Percentiles rank a stretch among this genome's conserved stretches.
These are phyloP conservation scores for Conops quadrifasciatus DNA, from an alignment of 2,888 invertebrate genomes.

Conservation along the genomic window DNA sequence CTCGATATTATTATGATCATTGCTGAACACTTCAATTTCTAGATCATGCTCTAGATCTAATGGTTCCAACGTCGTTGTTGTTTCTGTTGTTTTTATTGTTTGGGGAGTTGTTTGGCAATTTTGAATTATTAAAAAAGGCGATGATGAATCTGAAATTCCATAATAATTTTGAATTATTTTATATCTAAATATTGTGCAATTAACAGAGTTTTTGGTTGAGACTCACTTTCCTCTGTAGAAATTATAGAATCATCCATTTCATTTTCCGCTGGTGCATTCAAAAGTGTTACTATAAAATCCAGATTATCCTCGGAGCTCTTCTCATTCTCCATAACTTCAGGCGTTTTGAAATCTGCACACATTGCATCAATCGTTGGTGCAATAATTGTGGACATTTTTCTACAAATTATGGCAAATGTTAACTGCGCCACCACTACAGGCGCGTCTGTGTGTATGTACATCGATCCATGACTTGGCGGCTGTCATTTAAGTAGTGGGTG, in stretches of 20 bases:
- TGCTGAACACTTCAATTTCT: background rate
- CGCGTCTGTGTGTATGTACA: too few relatives aligned
- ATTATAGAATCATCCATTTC: background rate
- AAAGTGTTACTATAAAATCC: constrained; percentile 28
- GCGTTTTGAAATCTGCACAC: constrained; percentile 3
- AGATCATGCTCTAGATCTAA: background rate
- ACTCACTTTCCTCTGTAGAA: constrained; percentile 11
- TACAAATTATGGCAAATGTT: too few relatives aligned
- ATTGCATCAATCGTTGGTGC: constrained; percentile 13
- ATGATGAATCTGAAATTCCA: too few relatives aligned
- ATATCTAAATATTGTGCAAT: background rate
- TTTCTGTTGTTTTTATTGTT: constrained; percentile 2
- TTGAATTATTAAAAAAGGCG: background rate
- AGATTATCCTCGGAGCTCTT: constrained; percentile 18
- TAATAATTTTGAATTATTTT: background rate
- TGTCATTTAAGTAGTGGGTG: too few relatives aligned
- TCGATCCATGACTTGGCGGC: too few relatives aligned
- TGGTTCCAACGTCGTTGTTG: background rate
- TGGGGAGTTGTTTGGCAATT: background rate
- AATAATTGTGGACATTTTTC: constrained; percentile 27
- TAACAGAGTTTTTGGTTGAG: background rate
- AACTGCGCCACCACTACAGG: too few relatives aligned
- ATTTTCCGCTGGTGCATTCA: constrained; percentile 16
- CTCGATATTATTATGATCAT: background rate
- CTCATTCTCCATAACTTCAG: background rate